These are phyloP conservation scores for Ophion ventricosus DNA, from an alignment of 2,888 invertebrate genomes.

Conservation along the genomic window DNA sequence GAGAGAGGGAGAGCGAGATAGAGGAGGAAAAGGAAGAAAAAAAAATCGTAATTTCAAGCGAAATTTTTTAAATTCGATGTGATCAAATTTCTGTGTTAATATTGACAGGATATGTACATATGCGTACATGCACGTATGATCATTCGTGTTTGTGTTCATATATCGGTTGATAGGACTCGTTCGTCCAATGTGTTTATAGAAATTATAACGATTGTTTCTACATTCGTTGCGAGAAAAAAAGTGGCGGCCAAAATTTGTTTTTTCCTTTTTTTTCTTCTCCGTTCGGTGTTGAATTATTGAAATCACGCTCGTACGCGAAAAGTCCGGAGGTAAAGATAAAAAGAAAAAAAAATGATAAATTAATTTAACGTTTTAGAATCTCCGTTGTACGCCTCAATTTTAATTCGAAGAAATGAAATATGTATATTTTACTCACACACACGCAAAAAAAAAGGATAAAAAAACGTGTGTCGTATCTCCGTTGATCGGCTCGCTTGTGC, in stretches of 20 bases:
- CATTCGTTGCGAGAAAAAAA: conserved; percentile 6
- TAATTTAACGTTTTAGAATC: conserved; percentile 9
- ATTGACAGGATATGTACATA: background rate
- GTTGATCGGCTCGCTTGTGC: no score
- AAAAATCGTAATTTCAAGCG: background rate
- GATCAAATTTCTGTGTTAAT: conserved; percentile 69
- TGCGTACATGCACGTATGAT: conserved; percentile 14
- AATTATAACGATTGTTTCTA: conserved; percentile 7
- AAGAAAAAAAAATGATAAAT: conserved; percentile 18
- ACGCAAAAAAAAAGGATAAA: no score
- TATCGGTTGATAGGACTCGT: conserved; percentile 9
- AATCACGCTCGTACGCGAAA: background rate
- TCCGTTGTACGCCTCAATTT: conserved; percentile 8
- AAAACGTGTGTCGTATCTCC: background rate
- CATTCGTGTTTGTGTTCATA: background rate
- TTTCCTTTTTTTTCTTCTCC: no score
- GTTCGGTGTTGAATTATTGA: no score
- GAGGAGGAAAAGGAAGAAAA: background rate
- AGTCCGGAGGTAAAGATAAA: background rate
- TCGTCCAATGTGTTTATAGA: conserved; percentile 36
- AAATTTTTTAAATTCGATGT: conserved; percentile 62
- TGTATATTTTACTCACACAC: background rate
- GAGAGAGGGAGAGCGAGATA: background rate
- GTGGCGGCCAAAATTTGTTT: no score
- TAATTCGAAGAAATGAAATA: background rate